Evolutionary conservation across 1,140 invertebrate genomes (phyloP).

Genomic region (Sarcophaga bullata): DNA sequence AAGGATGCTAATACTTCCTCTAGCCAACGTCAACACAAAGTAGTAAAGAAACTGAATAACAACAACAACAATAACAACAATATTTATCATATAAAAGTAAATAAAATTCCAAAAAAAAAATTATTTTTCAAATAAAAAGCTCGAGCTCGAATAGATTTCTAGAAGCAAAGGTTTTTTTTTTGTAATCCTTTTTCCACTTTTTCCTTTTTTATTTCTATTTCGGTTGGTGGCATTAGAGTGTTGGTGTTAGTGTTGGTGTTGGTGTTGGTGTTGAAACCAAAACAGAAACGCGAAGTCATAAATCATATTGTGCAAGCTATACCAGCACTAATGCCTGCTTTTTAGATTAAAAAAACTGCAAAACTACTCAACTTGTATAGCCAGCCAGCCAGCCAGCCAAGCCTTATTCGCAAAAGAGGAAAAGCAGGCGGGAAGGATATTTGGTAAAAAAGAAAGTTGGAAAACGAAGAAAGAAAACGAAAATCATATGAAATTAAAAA

Average conservation of each 20-base stretch:
- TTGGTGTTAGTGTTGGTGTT: background rate
- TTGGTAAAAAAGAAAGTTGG: background rate
- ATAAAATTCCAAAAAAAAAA: background rate
- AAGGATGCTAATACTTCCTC: constrained; percentile 29
- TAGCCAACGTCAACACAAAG: constrained; percentile 25
- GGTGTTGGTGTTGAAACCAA: background rate
- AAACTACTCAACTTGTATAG: too few relatives aligned
- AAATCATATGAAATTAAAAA: constrained; percentile 7
- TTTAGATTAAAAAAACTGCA: too few relatives aligned
- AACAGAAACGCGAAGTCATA: constrained; percentile 37
- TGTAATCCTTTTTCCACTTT: too few relatives aligned
- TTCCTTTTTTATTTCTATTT: too few relatives aligned
- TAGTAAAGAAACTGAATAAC: background rate
- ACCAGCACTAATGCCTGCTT: background rate
- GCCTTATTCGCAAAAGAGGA: too few relatives aligned
- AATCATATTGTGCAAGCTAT: constrained; percentile 28
- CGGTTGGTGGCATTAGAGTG: too few relatives aligned
- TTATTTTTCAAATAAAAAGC: background rate
- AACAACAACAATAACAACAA: too few relatives aligned
- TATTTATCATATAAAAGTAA: background rate
- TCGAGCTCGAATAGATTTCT: too few relatives aligned
- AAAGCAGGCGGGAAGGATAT: too few relatives aligned
- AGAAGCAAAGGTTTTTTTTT: too few relatives aligned
- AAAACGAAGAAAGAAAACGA: background rate
- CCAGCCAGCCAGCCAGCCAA: too few relatives aligned